Conservation (phyloP, 2,888 invertebrate genomes). For the Oxycera nigricornis region DNA sequence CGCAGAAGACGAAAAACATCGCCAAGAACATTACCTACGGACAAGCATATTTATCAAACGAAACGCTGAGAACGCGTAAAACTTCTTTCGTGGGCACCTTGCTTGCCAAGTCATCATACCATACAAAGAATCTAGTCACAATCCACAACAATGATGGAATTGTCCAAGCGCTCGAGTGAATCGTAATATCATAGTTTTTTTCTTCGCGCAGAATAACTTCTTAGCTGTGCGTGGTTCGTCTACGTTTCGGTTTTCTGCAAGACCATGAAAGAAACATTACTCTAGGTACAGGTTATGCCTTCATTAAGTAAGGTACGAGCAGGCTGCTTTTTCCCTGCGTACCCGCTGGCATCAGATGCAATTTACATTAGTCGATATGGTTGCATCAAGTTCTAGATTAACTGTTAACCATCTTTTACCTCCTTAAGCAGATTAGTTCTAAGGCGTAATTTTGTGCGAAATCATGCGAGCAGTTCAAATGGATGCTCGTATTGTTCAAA, state of each 20-base stretch:
- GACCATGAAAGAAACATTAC: constrained; percentile 16
- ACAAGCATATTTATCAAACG: constrained; percentile 14
- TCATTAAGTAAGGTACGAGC: constrained; percentile 33
- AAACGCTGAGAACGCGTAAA: not conserved
- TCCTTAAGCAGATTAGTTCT: constrained; percentile 27
- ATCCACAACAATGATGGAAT: constrained; percentile 34
- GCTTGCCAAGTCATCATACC: constrained; percentile 15
- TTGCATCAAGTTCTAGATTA: constrained; percentile 17
- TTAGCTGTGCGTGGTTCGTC: not conserved
- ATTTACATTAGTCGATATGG: constrained; percentile 30
- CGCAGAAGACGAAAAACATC: not conserved
- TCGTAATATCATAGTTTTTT: constrained; percentile 27
- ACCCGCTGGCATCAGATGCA: not conserved
- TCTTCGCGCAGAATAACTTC: not conserved
- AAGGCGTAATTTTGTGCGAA: not conserved
- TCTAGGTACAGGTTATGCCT: constrained; percentile 35
- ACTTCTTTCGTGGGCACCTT: constrained; percentile 10
- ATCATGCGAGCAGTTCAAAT: not conserved
- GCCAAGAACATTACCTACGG: not conserved
- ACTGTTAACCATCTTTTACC: constrained; percentile 14
- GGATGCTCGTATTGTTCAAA: too few relatives aligned
- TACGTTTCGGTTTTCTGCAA: not conserved
- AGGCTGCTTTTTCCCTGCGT: not conserved
- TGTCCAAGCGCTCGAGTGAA: constrained; percentile 34
- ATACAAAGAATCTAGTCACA: constrained; percentile 28